Base-by-base conservation (phyloP, 53 echinoderm and acorn worm species). In the Echinometra lucunter region DNA sequence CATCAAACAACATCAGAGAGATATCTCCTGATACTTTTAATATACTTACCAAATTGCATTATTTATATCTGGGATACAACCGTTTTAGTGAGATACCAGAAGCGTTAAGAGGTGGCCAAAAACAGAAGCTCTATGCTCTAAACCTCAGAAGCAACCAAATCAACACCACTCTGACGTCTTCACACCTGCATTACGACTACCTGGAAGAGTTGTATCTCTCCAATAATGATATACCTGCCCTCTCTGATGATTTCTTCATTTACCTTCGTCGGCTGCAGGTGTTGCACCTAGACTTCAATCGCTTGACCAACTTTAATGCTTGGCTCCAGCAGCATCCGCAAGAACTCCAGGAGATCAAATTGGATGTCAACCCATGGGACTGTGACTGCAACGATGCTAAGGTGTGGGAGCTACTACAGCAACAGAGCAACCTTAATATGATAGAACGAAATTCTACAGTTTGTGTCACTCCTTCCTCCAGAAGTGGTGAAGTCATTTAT, bases 301-400 rank as follows among this genome's bases (percentile, higher is more conserved):
- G 69, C 2, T 47, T 91, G 67, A 67, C 45, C n/a, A 44, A 40
- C 28, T 83, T 96, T 16, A 40, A 92, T 57, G 74, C 91, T 57
- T 88, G 74, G 45, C 75, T 85, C 3, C 66, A 88, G 23, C 19
- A 83, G 17, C 90, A 91, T 58, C 95, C 94, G 11, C 75, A 85
- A 94, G 91, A 94, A 27, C 44, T 96, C 28, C 92, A 88, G 58
- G 75, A 88, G 91, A 74, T 97, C 82, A 90, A 94, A 74, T 92
- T 97, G 35, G 88, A 94, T 45, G 44, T 94, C 37, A 97, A 97
- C 89, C 96, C 94, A 17, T 97, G 96, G 97, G 83, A 91, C 10
- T 97, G 97, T 37, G 89, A 95, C 45, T 97, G 97, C 53, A 92
- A 75, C 19, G 89, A 96, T 6, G 38, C 32, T 1, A 74, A 66